Evolutionary conservation across 2,113 vertebrate species (phyloP).

Genomic region (Drymodes brunneopygia): DNA sequence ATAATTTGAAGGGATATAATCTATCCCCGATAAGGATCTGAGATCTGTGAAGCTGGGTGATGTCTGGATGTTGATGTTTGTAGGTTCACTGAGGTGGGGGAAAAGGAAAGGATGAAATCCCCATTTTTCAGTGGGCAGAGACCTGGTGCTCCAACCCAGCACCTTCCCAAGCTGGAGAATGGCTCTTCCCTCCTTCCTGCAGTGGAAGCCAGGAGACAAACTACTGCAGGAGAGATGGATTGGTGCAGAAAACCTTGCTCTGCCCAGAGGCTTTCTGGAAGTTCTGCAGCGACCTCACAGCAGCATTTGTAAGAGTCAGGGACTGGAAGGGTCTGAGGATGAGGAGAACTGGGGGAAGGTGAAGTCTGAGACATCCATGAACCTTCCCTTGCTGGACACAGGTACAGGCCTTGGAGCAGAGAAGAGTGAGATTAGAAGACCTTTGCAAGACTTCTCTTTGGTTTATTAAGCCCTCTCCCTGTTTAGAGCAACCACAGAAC

Average conservation of each 20-base stretch:
- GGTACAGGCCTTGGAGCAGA: neutral
- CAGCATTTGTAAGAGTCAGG: rapidly evolving
- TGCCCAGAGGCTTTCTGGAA: neutral
- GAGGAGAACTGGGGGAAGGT: neutral
- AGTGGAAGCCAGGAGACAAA: neutral
- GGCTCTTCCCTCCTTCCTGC: neutral
- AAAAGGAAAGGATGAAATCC: neutral
- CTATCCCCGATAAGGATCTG: neutral
- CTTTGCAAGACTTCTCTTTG: neutral
- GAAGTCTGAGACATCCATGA: neutral
- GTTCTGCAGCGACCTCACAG: neutral
- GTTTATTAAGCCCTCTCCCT: neutral
- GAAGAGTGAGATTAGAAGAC: neutral
- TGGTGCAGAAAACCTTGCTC: neutral
- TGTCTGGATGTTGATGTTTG: neutral
- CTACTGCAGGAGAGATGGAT: neutral
- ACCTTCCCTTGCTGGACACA: neutral
- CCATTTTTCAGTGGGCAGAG: neutral
- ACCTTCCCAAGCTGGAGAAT: neutral
- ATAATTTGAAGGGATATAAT: neutral
- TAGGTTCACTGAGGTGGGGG: neutral
- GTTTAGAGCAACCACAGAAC: neutral
- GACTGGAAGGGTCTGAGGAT: neutral
- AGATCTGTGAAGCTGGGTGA: neutral
- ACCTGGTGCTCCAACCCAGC: neutral